Percentiles rank a stretch among this genome's conserved stretches.
phyloP scores from a whole-genome alignment of 2,113 vertebrate species.

The Cynopterus brachyotis region DNA sequence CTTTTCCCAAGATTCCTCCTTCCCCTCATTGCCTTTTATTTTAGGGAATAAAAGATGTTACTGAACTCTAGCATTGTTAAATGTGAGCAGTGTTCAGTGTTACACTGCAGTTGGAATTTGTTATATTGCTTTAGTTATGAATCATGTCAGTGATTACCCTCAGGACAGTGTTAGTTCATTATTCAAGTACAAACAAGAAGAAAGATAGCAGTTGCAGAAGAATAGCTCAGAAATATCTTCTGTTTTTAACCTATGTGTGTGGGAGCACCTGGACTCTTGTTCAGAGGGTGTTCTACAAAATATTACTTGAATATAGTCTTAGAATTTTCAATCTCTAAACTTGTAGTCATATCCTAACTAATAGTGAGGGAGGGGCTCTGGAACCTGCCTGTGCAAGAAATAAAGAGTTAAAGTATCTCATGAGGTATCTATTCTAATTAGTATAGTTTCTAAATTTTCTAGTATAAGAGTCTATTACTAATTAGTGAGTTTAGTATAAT shows the following conservation, averaged over 20 bases:
- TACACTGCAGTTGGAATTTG: neutral
- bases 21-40: neutral
- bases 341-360: neutral
- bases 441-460: slow-evolving; percentile 16
- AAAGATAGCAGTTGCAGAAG: neutral
- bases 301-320: slow-evolving; percentile 5
- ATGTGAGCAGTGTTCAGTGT: slow-evolving; percentile 13
- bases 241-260: neutral
- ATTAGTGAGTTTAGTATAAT: slow-evolving; percentile 6
- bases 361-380: neutral
- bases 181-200: slow-evolving; percentile 54
- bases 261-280: neutral
- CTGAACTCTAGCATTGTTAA: neutral
- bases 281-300: neutral
- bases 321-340: slow-evolving; percentile 22
- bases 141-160: slow-evolving; percentile 33
- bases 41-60: neutral
- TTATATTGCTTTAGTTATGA: slow-evolving; percentile 55
- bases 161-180: slow-evolving; percentile 24
- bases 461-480: neutral
- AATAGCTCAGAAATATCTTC: slow-evolving; percentile 24
- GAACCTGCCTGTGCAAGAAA: slow-evolving; percentile 18
- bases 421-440: neutral
- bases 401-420: neutral
- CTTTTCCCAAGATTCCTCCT: neutral